phyloP scores from a whole-genome alignment of 2,113 vertebrate genomes.

The Rhineura floridana region DNA sequence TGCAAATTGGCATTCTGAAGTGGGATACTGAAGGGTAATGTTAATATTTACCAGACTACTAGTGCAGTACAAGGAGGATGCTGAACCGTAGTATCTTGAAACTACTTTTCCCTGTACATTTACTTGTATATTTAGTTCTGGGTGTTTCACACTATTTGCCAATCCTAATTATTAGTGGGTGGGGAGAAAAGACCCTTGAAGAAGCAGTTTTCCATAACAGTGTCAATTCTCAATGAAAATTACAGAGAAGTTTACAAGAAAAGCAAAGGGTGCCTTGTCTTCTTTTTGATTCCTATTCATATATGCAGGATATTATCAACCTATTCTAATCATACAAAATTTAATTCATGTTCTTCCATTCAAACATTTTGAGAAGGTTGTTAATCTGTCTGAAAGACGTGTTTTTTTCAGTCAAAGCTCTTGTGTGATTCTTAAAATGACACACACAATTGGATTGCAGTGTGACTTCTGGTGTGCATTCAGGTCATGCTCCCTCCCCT shows the following conservation, averaged over 20 bases:
- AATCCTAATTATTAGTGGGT: background rate
- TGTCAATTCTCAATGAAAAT: background rate
- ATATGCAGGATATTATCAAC: background rate
- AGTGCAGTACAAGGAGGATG: background rate
- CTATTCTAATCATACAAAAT: rapidly evolving
- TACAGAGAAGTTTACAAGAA: background rate
- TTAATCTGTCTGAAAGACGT: background rate
- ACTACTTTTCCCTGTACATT: background rate
- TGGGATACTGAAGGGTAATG: background rate
- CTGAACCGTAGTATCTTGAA: background rate
- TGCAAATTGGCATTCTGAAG: background rate
- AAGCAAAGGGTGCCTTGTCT: background rate
- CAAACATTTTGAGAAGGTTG: background rate
- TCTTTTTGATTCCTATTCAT: background rate
- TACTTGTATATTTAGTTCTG: rapidly evolving
- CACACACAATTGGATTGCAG: background rate
- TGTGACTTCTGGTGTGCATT: background rate
- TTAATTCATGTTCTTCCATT: background rate
- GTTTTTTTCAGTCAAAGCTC: background rate
- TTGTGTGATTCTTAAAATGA: background rate
- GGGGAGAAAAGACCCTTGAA: background rate
- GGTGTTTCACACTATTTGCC: background rate
- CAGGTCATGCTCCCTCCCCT: background rate
- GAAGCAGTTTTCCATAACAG: background rate
- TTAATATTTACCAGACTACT: background rate